Evolutionary conservation across 1,140 invertebrate genomes (phyloP).

Genomic region (Archivesica marissinica): DNA sequence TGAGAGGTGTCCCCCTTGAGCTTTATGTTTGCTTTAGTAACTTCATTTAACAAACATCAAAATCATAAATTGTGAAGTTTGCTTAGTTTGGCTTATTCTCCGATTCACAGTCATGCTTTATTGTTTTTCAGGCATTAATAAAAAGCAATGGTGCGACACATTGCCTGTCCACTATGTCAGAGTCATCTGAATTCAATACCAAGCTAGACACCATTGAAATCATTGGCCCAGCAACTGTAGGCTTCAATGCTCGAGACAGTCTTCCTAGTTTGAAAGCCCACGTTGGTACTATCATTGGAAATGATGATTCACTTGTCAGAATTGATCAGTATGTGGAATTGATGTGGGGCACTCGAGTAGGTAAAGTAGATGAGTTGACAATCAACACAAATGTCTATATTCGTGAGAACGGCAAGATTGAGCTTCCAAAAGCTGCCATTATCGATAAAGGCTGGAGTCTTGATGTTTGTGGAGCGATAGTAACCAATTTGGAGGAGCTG

Average conservation of each 20-base stretch:
- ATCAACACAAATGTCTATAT: conserved; percentile 65
- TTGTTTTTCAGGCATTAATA: conserved; percentile 41
- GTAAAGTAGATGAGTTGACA: conserved; percentile 17
- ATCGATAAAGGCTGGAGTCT: conserved; percentile 65
- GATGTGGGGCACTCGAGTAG: conserved; percentile 56
- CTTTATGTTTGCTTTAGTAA: no score
- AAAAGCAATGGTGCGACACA: conserved; percentile 56
- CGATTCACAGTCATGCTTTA: neutral
- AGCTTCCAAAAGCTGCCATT: conserved; percentile 68
- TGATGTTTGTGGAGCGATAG: conserved; percentile 71
- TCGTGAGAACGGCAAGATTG: conserved; percentile 60
- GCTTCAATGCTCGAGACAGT: conserved; percentile 41
- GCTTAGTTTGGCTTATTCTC: no score
- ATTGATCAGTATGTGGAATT: conserved; percentile 63
- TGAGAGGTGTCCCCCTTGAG: no score
- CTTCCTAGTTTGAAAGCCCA: conserved; percentile 43
- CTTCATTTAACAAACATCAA: no score
- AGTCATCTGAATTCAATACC: conserved; percentile 35
- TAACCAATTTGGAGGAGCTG: conserved; percentile 57
- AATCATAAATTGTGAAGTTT: no score
- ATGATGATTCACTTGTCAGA: conserved; percentile 32
- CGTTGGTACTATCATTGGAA: conserved; percentile 59
- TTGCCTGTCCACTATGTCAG: conserved; percentile 55
- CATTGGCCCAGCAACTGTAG: conserved; percentile 43
- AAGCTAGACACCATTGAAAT: conserved; percentile 62